Evolutionary conservation across 1,140 invertebrate species (phyloP).

Genomic region (Planococcus citri): DNA sequence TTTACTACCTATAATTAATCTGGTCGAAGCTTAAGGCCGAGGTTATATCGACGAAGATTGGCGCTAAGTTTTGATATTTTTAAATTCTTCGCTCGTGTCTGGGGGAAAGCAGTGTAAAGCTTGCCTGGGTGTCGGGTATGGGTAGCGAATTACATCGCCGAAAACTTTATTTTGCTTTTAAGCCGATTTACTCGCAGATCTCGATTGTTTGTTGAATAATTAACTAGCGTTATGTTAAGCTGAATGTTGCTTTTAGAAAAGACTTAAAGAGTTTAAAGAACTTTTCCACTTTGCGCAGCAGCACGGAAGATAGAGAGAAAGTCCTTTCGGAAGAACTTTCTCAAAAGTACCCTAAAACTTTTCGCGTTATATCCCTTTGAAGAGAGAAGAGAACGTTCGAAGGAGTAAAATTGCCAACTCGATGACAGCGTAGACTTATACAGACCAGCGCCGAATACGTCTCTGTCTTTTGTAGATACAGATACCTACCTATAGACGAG

Average conservation of each 20-base stretch:
- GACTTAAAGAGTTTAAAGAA: slow-evolving; percentile 17
- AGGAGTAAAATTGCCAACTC: too few species aligned
- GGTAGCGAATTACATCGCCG: neutral
- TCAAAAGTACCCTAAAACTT: neutral
- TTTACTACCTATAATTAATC: too few species aligned
- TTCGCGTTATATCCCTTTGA: neutral
- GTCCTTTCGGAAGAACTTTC: neutral
- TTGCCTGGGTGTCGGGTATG: neutral
- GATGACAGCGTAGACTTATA: too few species aligned
- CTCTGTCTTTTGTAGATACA: too few species aligned
- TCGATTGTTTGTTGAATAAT: slow-evolving; percentile 18
- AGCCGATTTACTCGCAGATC: slow-evolving; percentile 7
- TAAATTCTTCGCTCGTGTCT: neutral
- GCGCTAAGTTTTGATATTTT: neutral
- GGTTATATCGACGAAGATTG: too few species aligned
- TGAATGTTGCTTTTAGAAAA: slow-evolving; percentile 11
- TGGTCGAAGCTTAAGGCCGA: too few species aligned
- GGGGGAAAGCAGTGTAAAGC: neutral
- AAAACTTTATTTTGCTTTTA: slow-evolving; percentile 13
- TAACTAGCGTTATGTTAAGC: slow-evolving; percentile 15
- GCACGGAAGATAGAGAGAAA: too few species aligned
- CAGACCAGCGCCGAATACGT: too few species aligned
- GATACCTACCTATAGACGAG: too few species aligned
- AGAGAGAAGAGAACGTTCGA: too few species aligned
- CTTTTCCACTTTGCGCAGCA: neutral